Evolutionary conservation across 2,888 invertebrate species (phyloP), one percentile per base, ranked within the genome.

Genomic region (Torymus tubicola): DNA sequence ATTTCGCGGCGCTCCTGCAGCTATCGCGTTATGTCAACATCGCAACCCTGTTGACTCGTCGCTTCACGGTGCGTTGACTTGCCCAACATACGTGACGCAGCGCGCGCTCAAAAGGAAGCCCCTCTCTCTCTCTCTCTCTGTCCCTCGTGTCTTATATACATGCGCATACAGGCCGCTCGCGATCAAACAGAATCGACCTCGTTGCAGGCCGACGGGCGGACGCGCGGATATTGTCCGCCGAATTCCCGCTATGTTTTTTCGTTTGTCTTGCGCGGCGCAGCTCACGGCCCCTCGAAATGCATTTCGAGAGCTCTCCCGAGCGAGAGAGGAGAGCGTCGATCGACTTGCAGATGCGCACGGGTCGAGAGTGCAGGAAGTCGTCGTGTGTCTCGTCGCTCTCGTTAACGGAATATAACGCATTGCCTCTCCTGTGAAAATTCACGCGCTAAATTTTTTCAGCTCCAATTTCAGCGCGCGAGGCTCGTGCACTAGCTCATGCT

Each of bases 171-270:
- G n/a, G 24, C 24, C 24, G 24, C 24, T 24, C 67, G 16, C 63
- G 79, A 79, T 74, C 73, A 74, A 79, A 74, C 69, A 79, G 74
- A 79, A 74, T 74, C 68, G 52, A 73, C 73, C 63, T 69, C 68
- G 61, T 73, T 69, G 31, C 31, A 31, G 31, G 31, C 31, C 31
- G 31, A 0, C 4, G 31, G n/a, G n/a, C n/a, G n/a, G n/a, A n/a
- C 31, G 31, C 31, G 31, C 31, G 31, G 3, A 31, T 31, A 31
- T 31, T 31, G 31, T 8, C 5, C 31, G 31, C 31, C 31, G 31
- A 31, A 31, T 31, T 31, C 31, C 31, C 31, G 31, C 31, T 31
- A 31, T 31, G 31, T 31, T 31, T 31, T 31, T 31, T 31, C 31
- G 31, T 31, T 31, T 1, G 31, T 31, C 31, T 31, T 31, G 31